Percentiles rank a stretch among this genome's conserved stretches.
Conservation (phyloP, 2,888 invertebrate genomes). For the Tipula confusa region DNA sequence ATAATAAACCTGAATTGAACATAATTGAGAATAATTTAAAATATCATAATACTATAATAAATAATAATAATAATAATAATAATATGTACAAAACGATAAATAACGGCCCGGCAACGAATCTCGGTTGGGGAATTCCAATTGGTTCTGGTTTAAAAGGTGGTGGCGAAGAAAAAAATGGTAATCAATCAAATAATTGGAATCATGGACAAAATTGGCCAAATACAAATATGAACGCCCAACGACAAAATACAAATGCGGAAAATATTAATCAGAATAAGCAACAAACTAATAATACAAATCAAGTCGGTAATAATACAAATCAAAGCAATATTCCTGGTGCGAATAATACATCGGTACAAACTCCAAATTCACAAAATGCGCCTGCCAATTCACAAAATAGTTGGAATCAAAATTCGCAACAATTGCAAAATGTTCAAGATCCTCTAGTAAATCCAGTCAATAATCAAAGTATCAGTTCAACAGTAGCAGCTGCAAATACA, state of each 20-base stretch:
- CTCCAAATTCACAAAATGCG: background rate
- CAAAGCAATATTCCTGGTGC: background rate
- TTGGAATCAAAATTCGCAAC: conserved; percentile 31
- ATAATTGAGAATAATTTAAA: conserved; percentile 12
- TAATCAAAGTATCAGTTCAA: conserved; percentile 1
- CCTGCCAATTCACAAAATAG: conserved; percentile 15
- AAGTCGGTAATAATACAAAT: background rate
- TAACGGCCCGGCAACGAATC: conserved; percentile 26
- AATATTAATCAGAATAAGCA: conserved; percentile 26
- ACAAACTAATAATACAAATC: background rate
- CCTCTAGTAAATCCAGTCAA: conserved; percentile 37
- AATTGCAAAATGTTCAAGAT: conserved; percentile 41
- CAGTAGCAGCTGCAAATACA: background rate
- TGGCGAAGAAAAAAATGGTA: conserved; percentile 28
- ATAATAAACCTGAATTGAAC: conserved; percentile 5
- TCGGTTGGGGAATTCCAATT: conserved; percentile 3
- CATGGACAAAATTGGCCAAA: conserved; percentile 29
- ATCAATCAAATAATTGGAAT: conserved; percentile 31
- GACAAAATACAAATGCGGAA: conserved; percentile 20
- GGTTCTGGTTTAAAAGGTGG: conserved; percentile 30
- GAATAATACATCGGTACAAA: conserved; percentile 13
- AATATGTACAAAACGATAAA: background rate
- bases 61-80: background rate
- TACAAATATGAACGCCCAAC: conserved; percentile 26
- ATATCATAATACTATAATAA: background rate